Percentiles rank a stretch among this genome's conserved stretches.
Conservation (phyloP, 2,113 vertebrate species). For the Oryzias celebensis region DNA sequence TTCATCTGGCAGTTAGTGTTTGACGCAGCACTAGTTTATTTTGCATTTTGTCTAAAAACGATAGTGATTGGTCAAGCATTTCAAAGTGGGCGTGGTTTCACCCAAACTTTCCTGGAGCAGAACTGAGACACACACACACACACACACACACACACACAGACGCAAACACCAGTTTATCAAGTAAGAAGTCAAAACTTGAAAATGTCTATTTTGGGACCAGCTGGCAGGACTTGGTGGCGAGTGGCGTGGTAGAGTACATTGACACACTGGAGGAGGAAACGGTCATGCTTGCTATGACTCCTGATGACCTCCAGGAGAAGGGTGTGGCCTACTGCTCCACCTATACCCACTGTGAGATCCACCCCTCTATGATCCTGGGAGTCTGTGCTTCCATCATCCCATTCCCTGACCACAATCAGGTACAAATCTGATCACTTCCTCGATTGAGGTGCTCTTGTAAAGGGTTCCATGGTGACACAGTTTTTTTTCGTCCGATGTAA, state of each 20-base stretch:
- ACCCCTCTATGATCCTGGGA: slow-evolving; percentile 98
- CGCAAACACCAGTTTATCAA: no score
- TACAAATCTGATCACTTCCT: slow-evolving; percentile 39
- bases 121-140: no score
- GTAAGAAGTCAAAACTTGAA: not conserved
- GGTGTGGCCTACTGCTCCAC: slow-evolving; percentile 98
- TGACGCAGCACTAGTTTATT: no score
- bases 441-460: no score
- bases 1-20: no score
- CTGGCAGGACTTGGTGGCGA: slow-evolving; percentile 98
- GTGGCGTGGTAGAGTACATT: slow-evolving; percentile 97
- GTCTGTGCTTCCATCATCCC: slow-evolving; percentile 98
- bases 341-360: slow-evolving; percentile 97
- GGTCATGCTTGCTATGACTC: slow-evolving; percentile 98
- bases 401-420: slow-evolving; percentile 99
- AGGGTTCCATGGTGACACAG: no score
- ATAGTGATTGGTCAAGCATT: no score
- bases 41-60: no score
- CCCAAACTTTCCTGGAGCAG: no score
- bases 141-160: no score
- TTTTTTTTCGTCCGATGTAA: not conserved
- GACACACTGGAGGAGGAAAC: slow-evolving; percentile 97
- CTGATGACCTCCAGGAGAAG: slow-evolving; percentile 97
- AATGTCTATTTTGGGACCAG: slow-evolving; percentile 65
- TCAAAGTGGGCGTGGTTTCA: no score